These are phyloP conservation scores for Ovibos moschatus DNA, from an alignment of 2,113 vertebrate species.

Conservation along the genomic window DNA sequence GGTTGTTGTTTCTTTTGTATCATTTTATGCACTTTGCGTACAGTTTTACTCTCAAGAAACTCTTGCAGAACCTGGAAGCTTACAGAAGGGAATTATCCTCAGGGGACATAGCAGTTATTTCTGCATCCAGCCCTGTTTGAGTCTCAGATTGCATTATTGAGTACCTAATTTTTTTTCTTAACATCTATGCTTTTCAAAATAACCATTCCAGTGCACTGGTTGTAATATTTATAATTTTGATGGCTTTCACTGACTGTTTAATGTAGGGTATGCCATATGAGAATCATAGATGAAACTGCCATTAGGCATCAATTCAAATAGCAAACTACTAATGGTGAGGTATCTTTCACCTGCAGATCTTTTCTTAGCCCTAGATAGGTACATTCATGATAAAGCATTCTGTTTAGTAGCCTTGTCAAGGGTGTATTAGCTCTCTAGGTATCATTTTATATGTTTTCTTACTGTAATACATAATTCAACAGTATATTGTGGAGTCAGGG, in stretches of 20 bases:
- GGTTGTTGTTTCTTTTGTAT: background rate
- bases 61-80: background rate
- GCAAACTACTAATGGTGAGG: background rate
- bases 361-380: background rate
- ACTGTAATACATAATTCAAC: background rate
- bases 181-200: background rate
- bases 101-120: background rate
- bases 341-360: background rate
- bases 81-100: background rate
- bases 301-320: background rate
- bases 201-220: background rate
- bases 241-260: background rate
- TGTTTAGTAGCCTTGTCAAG: background rate
- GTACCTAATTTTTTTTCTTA: background rate
- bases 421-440: background rate
- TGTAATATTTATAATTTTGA: constrained; percentile 2
- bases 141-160: background rate
- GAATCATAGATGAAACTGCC: background rate
- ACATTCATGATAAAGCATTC: background rate
- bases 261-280: background rate
- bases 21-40: background rate
- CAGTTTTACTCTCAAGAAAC: background rate
- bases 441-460: background rate
- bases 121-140: background rate
- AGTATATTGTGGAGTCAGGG: background rate